Percentiles rank a stretch among this genome's conserved stretches.
Conservation (phyloP, 2,888 invertebrate species). For the Caenorhabditis sp. region DNA sequence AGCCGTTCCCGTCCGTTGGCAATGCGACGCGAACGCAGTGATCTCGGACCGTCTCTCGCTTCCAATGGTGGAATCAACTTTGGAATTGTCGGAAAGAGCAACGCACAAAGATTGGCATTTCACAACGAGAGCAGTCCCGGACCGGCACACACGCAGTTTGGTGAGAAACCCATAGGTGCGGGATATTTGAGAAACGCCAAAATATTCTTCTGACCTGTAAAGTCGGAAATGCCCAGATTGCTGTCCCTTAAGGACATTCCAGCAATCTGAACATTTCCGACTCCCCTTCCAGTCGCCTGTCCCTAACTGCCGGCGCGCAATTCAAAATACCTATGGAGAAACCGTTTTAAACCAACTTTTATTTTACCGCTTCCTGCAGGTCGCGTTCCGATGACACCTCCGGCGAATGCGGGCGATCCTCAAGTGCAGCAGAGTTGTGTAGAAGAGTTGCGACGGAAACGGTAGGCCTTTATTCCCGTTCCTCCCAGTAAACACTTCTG, state of each 20-base stretch:
- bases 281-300: too few relatives aligned
- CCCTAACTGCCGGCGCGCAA: too few relatives aligned
- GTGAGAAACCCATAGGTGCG: slow-evolving; percentile 12
- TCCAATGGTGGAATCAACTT: slow-evolving; percentile 39
- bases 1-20: slow-evolving; percentile 60
- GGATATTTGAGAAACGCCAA: too few relatives aligned
- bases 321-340: not conserved
- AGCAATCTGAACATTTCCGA: too few relatives aligned
- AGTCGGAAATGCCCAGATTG: too few relatives aligned
- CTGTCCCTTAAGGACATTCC: too few relatives aligned
- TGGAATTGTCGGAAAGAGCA: slow-evolving; percentile 45
- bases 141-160: slow-evolving; percentile 23
- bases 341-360: too few relatives aligned
- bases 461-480: slow-evolving; percentile 58
- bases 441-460: slow-evolving; percentile 73
- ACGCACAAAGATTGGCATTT: slow-evolving; percentile 56
- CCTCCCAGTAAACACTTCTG: too few relatives aligned
- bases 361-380: slow-evolving; percentile 4
- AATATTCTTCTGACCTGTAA: too few relatives aligned
- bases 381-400: slow-evolving; percentile 65
- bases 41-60: too few relatives aligned
- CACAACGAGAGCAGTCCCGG: slow-evolving; percentile 67
- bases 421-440: slow-evolving; percentile 71
- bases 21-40: slow-evolving; percentile 68
- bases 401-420: slow-evolving; percentile 62